Evolutionary conservation across 2,113 vertebrate genomes (phyloP).

Genomic region (Chascanopsetta lugubris): DNA sequence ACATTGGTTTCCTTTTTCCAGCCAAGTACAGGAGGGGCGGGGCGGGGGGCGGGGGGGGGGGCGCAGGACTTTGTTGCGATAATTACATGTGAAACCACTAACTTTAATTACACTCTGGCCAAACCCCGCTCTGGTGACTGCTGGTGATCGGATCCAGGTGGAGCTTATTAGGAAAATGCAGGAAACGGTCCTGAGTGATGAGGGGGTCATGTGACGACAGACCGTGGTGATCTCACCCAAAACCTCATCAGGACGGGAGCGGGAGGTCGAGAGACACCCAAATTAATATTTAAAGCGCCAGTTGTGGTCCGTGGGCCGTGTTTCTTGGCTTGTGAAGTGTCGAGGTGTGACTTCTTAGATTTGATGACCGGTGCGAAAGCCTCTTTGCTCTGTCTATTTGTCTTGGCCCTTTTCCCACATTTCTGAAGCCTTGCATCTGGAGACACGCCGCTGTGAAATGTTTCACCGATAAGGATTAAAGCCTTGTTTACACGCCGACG

Average conservation of each 20-base stretch:
- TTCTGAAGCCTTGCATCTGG: background rate
- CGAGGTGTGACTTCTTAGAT: constrained; percentile 49
- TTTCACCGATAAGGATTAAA: constrained; percentile 17
- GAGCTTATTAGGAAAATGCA: constrained; percentile 57
- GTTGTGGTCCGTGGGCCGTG: constrained; percentile 40
- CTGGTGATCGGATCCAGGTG: constrained; percentile 69
- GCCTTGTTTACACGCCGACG: constrained; percentile 19
- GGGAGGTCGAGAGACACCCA: constrained; percentile 19
- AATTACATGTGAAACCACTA: constrained; percentile 59
- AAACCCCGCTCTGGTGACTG: constrained; percentile 45
- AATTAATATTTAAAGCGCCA: constrained; percentile 68
- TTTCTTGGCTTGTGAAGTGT: constrained; percentile 52
- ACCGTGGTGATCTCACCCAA: constrained; percentile 45
- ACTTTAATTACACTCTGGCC: constrained; percentile 71
- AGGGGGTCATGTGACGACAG: constrained; percentile 67
- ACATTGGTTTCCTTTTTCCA: constrained; percentile 62
- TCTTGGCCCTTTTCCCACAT: background rate
- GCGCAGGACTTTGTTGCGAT: constrained; percentile 60
- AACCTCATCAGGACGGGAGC: constrained; percentile 16
- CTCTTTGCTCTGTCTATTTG: constrained; percentile 23
- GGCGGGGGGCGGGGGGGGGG: constrained; percentile 19
- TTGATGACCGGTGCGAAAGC: constrained; percentile 45
- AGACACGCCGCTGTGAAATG: background rate
- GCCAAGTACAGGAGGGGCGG: constrained; percentile 25
- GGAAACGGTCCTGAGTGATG: constrained; percentile 55